Evolutionary conservation across 2,888 invertebrate species (phyloP).

Genomic region (Digitonthophagus gazella): DNA sequence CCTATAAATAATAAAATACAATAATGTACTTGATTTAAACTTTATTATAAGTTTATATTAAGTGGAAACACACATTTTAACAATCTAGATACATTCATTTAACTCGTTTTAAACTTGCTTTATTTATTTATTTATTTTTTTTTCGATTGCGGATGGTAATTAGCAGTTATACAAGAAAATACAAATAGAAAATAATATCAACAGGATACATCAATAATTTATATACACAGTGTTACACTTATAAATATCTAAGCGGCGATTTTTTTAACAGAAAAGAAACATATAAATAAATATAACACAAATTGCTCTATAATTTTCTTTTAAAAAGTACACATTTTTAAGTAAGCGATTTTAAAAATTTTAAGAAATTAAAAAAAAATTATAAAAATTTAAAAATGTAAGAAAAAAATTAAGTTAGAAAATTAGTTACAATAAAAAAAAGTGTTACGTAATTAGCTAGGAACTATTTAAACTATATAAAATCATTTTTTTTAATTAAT

Average conservation of each 20-base stretch:
- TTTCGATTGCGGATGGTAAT: slow-evolving; percentile 3
- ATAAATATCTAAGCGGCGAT: slow-evolving; percentile 7
- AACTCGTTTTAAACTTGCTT: slow-evolving; percentile 10
- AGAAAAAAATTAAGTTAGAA: too few species aligned
- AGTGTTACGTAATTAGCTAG: slow-evolving; percentile 19
- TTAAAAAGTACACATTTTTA: background rate
- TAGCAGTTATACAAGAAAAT: slow-evolving; percentile 16
- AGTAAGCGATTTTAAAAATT: background rate
- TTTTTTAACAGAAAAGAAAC: slow-evolving; percentile 18
- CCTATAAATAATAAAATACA: background rate
- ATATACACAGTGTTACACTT: slow-evolving; percentile 21
- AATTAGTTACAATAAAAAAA: background rate
- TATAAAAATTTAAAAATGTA: background rate
- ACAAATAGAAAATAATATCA: slow-evolving; percentile 22
- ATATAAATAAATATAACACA: slow-evolving; percentile 30
- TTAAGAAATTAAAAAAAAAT: background rate
- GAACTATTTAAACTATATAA: slow-evolving; percentile 26
- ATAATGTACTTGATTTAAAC: slow-evolving; percentile 14
- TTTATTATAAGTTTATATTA: slow-evolving; percentile 27
- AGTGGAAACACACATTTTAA: slow-evolving; percentile 25
- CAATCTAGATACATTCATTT: slow-evolving; percentile 18
- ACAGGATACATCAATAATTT: slow-evolving; percentile 25
- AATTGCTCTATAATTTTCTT: slow-evolving; percentile 15
- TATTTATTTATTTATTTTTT: slow-evolving; percentile 6
- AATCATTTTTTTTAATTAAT: slow-evolving; percentile 7